phyloP scores from a whole-genome alignment of 2,888 invertebrate genomes.

The Drosophila buzzatii region DNA sequence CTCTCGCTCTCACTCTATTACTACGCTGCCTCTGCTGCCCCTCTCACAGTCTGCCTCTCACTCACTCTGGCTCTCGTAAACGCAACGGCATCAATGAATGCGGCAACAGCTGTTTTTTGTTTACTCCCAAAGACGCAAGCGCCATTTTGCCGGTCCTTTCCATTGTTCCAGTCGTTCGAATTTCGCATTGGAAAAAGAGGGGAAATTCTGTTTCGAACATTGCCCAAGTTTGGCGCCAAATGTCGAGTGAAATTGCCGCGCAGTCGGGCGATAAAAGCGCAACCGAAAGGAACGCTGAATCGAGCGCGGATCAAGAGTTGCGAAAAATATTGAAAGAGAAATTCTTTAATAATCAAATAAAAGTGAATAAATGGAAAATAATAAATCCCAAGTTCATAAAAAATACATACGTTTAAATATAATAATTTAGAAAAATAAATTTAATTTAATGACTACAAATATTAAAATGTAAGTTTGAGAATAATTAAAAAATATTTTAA shows the following conservation, averaged over 20 bases:
- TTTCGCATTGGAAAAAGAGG: slow-evolving; percentile 54
- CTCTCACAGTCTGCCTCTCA: not conserved
- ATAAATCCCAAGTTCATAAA: not conserved
- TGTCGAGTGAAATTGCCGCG: slow-evolving; percentile 16
- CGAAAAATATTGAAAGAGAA: not conserved
- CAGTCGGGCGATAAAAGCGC: slow-evolving; percentile 61
- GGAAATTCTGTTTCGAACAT: slow-evolving; percentile 47
- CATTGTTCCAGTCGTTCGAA: slow-evolving; percentile 42
- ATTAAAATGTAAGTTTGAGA: too few species aligned
- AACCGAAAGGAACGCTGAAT: slow-evolving; percentile 41
- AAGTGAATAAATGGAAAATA: not conserved
- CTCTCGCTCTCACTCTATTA: not conserved
- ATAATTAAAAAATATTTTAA: not conserved
- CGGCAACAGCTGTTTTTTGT: slow-evolving; percentile 63
- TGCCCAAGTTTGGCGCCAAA: slow-evolving; percentile 68
- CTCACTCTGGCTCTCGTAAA: not conserved
- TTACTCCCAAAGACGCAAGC: slow-evolving; percentile 65
- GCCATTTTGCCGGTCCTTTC: slow-evolving; percentile 57
- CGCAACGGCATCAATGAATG: slow-evolving; percentile 22
- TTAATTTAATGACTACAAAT: too few species aligned
- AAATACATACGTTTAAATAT: too few species aligned
- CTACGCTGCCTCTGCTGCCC: not conserved
- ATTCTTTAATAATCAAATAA: not conserved
- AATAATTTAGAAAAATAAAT: not conserved
- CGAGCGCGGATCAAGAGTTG: slow-evolving; percentile 22